These are phyloP conservation scores for Gadopsis marmoratus DNA, from an alignment of 2,797 vertebrate species.

Conservation along the genomic window DNA sequence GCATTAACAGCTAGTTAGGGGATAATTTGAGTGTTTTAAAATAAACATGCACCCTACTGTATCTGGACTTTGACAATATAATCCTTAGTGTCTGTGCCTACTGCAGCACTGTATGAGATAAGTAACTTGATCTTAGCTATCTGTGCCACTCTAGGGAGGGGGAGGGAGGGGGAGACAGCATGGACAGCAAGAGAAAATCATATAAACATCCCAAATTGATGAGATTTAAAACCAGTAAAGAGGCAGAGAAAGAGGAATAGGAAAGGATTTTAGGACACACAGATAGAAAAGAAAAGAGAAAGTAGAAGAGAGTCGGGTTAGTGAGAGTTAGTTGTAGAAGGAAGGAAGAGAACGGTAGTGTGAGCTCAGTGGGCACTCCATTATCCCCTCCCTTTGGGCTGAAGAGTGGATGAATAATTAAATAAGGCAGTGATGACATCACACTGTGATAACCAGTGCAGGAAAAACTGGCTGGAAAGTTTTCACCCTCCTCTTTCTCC, in stretches of 20 bases:
- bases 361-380: slow-evolving; percentile 45
- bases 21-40: not conserved
- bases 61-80: not conserved
- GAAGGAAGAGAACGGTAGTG: not conserved
- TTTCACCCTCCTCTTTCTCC: slow-evolving; percentile 66
- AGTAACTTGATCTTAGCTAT: slow-evolving; percentile 77
- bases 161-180: slow-evolving; percentile 6
- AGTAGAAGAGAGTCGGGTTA: slow-evolving; percentile 6
- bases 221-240: slow-evolving; percentile 32
- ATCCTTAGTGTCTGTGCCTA: slow-evolving; percentile 26
- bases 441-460: slow-evolving; percentile 68
- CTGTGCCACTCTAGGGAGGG: slow-evolving; percentile 53
- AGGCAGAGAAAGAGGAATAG: not conserved
- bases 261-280: not conserved
- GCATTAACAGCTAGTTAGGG: not conserved
- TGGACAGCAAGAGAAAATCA: slow-evolving; percentile 29
- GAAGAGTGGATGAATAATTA: slow-evolving; percentile 83
- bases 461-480: slow-evolving; percentile 70
- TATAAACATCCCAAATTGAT: slow-evolving; percentile 29
- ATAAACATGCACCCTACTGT: not conserved
- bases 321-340: slow-evolving; percentile 5
- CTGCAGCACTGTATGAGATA: slow-evolving; percentile 58
- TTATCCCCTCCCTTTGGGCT: slow-evolving; percentile 50
- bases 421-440: slow-evolving; percentile 83
- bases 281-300: slow-evolving; percentile 10